Evolutionary conservation across 2,888 invertebrate species (phyloP).

Genomic region (Drosophila tripunctata): DNA sequence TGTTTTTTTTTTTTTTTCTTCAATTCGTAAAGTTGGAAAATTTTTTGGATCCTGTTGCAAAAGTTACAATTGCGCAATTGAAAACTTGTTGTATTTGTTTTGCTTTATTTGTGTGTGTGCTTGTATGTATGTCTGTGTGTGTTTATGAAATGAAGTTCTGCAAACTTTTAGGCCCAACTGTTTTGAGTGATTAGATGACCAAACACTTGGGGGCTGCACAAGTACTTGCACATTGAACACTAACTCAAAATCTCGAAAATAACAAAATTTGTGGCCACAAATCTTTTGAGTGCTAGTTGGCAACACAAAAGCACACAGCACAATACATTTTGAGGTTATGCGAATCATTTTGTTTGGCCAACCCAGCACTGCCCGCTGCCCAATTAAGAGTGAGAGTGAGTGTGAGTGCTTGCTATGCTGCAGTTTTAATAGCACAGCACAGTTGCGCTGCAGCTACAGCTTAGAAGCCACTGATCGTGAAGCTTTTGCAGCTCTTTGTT

Average conservation of each 20-base stretch:
- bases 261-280: neutral
- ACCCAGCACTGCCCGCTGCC: neutral
- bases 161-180: conserved; percentile 42
- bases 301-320: neutral
- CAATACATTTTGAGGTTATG: conserved; percentile 10
- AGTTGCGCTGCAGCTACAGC: no score
- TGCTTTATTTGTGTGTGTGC: neutral
- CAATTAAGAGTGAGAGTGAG: neutral
- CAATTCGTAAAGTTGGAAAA: conserved; percentile 57
- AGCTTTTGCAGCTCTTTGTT: no score
- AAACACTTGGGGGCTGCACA: neutral
- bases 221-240: conserved; percentile 18
- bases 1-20: neutral
- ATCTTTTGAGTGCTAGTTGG: conserved; percentile 8
- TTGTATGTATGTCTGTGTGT: neutral
- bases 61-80: conserved; percentile 60
- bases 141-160: conserved; percentile 11
- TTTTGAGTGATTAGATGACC: conserved; percentile 66
- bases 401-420: neutral
- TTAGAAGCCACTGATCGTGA: no score
- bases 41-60: conserved; percentile 39
- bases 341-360: conserved; percentile 1
- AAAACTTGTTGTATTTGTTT: conserved; percentile 17
- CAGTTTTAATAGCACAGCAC: no score
- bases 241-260: conserved; percentile 20